These are phyloP conservation scores for Eretmochelys imbricata DNA, from an alignment of 2,113 vertebrate species.

Conservation along the genomic window DNA sequence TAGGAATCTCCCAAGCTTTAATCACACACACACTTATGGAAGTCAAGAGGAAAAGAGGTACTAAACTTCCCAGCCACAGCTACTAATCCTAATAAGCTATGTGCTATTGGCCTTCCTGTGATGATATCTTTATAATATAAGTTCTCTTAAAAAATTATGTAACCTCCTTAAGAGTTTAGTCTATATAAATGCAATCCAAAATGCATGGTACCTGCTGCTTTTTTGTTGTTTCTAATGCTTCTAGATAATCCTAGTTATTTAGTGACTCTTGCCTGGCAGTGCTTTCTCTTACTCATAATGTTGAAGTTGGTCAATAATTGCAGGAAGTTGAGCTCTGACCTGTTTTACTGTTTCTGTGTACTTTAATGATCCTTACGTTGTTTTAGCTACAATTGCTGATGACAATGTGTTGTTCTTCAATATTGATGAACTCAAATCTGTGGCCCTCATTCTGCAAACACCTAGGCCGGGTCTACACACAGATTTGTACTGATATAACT, in stretches of 20 bases:
- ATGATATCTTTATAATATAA: slow-evolving; percentile 45
- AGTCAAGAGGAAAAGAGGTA: not conserved
- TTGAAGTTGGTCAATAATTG: not conserved
- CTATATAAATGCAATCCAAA: not conserved
- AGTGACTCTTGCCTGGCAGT: not conserved
- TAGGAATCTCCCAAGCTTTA: not conserved
- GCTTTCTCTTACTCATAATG: not conserved
- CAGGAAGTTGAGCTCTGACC: slow-evolving; percentile 34
- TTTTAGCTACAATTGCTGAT: not conserved
- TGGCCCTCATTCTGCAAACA: rapidly evolving
- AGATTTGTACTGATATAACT: not conserved
- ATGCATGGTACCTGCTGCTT: not conserved
- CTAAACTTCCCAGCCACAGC: not conserved
- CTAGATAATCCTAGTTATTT: not conserved
- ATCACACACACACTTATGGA: not conserved
- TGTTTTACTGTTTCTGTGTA: not conserved
- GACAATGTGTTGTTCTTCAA: not conserved
- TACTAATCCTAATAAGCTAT: not conserved
- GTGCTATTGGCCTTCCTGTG: slow-evolving; percentile 7
- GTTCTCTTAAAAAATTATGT: not conserved
- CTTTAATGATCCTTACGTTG: not conserved
- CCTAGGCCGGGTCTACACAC: not conserved
- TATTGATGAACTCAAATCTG: not conserved
- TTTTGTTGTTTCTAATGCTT: not conserved
- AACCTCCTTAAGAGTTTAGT: not conserved